Percentiles rank a stretch among this genome's conserved stretches.
These are phyloP conservation scores for Entelurus aequoreus DNA, from an alignment of 2,113 vertebrate species.

Conservation along the genomic window DNA sequence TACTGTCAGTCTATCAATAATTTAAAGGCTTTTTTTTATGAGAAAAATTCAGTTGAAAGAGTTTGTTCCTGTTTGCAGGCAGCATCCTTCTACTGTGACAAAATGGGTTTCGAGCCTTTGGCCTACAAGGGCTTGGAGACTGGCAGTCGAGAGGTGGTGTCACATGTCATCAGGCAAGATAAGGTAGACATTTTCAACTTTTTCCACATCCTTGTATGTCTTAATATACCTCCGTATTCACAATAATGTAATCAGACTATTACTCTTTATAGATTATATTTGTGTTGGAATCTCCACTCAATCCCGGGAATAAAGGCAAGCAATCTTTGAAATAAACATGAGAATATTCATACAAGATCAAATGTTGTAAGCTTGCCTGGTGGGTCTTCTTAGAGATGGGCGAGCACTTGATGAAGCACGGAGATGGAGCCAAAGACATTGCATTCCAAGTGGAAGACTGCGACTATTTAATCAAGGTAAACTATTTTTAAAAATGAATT, in stretches of 20 bases:
- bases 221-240: background rate
- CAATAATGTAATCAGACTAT: background rate
- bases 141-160: conserved; percentile 68
- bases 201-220: background rate
- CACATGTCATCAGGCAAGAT: conserved; percentile 74
- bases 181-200: conserved; percentile 56
- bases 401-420: conserved; percentile 71
- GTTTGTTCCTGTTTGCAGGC: conserved; percentile 55
- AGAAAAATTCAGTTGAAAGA: background rate
- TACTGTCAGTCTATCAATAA: no score
- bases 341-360: background rate
- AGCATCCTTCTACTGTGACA: conserved; percentile 75
- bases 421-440: conserved; percentile 77
- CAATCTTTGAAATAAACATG: background rate
- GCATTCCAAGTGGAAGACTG: conserved; percentile 80
- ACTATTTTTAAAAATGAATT: background rate
- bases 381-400: conserved; percentile 65
- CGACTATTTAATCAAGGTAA: conserved; percentile 76
- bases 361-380: background rate
- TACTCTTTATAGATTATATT: conserved; percentile 70
- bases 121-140: conserved; percentile 81
- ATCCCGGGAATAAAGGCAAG: conserved; percentile 75
- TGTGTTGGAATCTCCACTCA: conserved; percentile 71
- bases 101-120: conserved; percentile 76
- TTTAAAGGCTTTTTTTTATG: no score